Evolutionary conservation across 1,140 invertebrate genomes (phyloP).

Genomic region (Drosophila arawakana): DNA sequence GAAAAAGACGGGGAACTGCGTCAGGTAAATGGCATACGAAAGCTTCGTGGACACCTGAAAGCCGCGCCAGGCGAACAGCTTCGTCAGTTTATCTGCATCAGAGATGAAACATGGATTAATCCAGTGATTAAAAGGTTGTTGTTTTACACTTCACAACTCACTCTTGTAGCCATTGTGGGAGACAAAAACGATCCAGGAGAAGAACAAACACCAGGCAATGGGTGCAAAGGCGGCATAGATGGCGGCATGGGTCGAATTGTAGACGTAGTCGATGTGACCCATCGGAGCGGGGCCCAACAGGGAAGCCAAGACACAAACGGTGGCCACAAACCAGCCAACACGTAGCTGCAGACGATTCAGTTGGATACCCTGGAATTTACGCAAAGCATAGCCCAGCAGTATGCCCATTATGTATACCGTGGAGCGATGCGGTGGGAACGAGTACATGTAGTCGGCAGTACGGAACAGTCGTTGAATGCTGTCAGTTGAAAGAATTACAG

Average conservation of each 20-base stretch:
- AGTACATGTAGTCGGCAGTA: slow-evolving; percentile 90
- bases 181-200: slow-evolving; percentile 88
- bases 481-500: slow-evolving; percentile 22
- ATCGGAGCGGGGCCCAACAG: slow-evolving; percentile 88
- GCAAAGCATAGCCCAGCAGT: slow-evolving; percentile 87
- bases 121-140: not conserved
- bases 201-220: slow-evolving; percentile 89
- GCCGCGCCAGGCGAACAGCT: slow-evolving; percentile 86
- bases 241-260: slow-evolving; percentile 88
- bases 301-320: slow-evolving; percentile 85
- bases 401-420: slow-evolving; percentile 91
- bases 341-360: slow-evolving; percentile 85
- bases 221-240: slow-evolving; percentile 90
- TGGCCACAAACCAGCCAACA: slow-evolving; percentile 86
- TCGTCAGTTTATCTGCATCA: slow-evolving; percentile 85
- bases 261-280: slow-evolving; percentile 88
- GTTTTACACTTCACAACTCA: slow-evolving; percentile 60
- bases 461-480: slow-evolving; percentile 89
- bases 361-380: slow-evolving; percentile 82
- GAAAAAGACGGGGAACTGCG: slow-evolving; percentile 89
- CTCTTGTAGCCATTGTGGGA: slow-evolving; percentile 87
- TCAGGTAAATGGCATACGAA: slow-evolving; percentile 88
- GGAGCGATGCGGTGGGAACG: slow-evolving; percentile 88
- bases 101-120: not conserved
- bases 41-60: slow-evolving; percentile 87